Base-by-base conservation (phyloP, 2,797 vertebrate species). In the Rhinella marina region DNA sequence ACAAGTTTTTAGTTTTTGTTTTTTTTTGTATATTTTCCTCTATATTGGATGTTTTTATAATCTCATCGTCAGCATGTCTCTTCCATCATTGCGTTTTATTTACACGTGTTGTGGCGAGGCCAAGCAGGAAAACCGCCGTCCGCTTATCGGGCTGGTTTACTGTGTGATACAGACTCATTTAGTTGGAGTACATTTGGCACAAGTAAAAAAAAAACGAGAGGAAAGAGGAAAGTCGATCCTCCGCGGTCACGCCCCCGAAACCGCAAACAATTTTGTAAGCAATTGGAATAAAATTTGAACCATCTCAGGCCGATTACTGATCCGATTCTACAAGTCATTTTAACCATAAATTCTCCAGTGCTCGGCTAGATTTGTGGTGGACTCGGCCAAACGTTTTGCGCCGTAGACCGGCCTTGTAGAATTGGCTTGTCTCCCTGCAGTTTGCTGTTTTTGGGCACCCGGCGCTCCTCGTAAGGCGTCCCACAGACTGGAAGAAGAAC, bases 1-100 rank as follows among this genome's bases (percentile, higher is more conserved):
- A 32, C 21, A 77, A 13, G 14, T 73, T 41, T 41, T 41, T 41
- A 41, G 1, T 41, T 41, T 2, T 41, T 13, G 10, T 62, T 81
- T 61, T 62, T 48, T 64, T 48, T 10, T 62, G 7, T 14, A 29
- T 81, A 10, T 59, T 32, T 32, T 62, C 2, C 41, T 64, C 41
- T 48, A 23, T 41, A 41, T 41, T 81, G n/a, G 57, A 81, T 81
- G 29, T 41, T n/a, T 62, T 81, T 81, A 13, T 80, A 57, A 41
- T 41, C 17, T 80, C 21, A 32, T 41, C 21, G 54, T 56, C 54
- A 25, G 8, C 27, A 5, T 52, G 41, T 52, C n/a, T 5, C 41
- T 75, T 75, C 21, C 13, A 62, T 62, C 62, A 25, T 66, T 72
- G 32, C 16, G 23, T 48, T 21, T 32, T 73, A 73, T 48, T 48